These are phyloP conservation scores for Geophilus truncorum DNA, from an alignment of 2,888 invertebrate species.

Conservation along the genomic window DNA sequence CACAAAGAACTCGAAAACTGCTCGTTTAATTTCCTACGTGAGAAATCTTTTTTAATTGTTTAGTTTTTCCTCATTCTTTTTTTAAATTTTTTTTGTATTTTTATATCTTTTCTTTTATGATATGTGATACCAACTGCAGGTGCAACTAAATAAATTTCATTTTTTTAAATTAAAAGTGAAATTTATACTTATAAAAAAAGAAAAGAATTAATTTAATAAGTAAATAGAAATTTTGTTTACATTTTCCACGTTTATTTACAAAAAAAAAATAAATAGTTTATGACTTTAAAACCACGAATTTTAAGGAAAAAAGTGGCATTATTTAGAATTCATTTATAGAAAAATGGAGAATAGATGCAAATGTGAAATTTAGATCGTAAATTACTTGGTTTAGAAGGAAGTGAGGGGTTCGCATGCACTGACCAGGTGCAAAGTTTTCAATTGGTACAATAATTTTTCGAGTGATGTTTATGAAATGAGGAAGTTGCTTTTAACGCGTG, in stretches of 20 bases:
- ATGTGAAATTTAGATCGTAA: neutral
- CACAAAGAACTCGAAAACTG: neutral
- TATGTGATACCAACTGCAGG: neutral
- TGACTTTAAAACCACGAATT: neutral
- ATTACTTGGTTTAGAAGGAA: neutral
- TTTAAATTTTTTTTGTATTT: neutral
- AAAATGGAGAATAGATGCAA: neutral
- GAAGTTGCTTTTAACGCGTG: constrained; percentile 2
- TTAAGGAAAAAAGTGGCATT: too few species aligned
- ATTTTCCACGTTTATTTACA: neutral
- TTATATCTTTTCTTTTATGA: neutral
- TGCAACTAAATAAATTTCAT: neutral
- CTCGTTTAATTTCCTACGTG: neutral
- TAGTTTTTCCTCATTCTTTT: neutral
- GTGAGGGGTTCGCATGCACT: neutral
- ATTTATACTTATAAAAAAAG: too few species aligned
- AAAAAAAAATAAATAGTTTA: neutral
- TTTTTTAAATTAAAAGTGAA: neutral
- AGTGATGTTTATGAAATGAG: neutral
- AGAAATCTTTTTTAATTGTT: constrained; percentile 16
- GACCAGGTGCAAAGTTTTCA: constrained; percentile 1
- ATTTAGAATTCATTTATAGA: too few species aligned
- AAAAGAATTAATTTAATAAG: neutral
- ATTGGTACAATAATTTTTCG: neutral
- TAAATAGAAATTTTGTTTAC: neutral